Base-by-base conservation (phyloP, 1,140 invertebrate species). In the Achatina immaculata region DNA sequence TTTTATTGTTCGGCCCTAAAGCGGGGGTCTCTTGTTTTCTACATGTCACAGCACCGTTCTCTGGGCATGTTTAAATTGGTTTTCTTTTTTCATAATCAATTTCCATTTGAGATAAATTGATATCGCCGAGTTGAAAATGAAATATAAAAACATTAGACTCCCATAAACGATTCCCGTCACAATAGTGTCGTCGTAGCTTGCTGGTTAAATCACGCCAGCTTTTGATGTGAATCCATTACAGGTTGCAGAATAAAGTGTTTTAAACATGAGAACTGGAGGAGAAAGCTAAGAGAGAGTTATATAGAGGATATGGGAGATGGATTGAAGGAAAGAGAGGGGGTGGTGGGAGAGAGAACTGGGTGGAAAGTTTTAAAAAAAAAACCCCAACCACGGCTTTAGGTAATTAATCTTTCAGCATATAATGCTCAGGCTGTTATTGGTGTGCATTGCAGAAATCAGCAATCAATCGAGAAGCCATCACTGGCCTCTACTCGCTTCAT, bases 31-130 rank as follows among this genome's bases (percentile, higher is more conserved):
- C 36, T 40, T 69, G 68, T 69, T 69, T 51, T 69, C 42, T 42
- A 9, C 38, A 34, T 21, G 36, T 40, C 24, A 69, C 68, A 38
- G 68, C 16, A 21, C 36, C 1, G 9, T 9, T 40, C 42, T 36
- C 66, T 40, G 68, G 24, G 24, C 68, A 69, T 21, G 28, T 34
- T 66, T 66, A 66, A 66, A 21, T 68, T 68, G 9, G 9, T n/a
- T 69, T 16, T 31, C n/a, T 16, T 42, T 51, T 43, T 73, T 73
- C 31, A 73, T 73, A 73, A 73, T 73, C 71, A 73, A 73, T 73
- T 73, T 73, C 71, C 71, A 73, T 73, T 73, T 73, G 24, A 73
- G 71, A 45, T 73, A 73, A 73, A 73, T 73, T 73, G 71, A 73
- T 73, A 73, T 48, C 31, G 68, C 68, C 24, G 68, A 43, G 36